Evolutionary conservation across 2,888 invertebrate species (phyloP).

Genomic region (Lamellibrachia columna): DNA sequence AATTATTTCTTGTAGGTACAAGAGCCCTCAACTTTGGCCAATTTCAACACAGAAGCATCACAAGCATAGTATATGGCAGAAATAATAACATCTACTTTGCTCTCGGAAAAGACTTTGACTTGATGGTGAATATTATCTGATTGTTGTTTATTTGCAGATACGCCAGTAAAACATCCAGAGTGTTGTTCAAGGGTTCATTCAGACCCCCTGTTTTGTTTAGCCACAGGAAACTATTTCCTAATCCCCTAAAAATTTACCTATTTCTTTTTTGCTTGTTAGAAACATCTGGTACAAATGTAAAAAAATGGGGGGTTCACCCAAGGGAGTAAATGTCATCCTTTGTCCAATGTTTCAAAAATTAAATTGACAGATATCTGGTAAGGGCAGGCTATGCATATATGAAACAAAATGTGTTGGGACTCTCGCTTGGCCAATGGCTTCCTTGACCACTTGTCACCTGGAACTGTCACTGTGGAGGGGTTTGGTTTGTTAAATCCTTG

Average conservation of each 20-base stretch:
- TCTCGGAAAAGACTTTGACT: constrained; percentile 59
- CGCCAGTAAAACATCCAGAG: background rate
- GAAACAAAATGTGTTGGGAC: too few species aligned
- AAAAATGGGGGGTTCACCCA: too few species aligned
- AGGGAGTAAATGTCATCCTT: too few species aligned
- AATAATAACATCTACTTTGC: constrained; percentile 65
- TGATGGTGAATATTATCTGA: background rate
- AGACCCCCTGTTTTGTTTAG: background rate
- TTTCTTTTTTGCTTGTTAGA: background rate
- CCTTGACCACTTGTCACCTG: too few species aligned
- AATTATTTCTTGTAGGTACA: constrained; percentile 46
- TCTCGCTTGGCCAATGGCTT: background rate
- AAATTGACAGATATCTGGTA: too few species aligned
- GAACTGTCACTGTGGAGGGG: too few species aligned
- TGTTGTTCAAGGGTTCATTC: background rate
- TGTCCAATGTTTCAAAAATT: too few species aligned
- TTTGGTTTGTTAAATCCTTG: background rate
- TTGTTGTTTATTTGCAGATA: background rate
- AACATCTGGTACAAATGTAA: background rate
- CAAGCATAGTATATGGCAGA: constrained; percentile 57
- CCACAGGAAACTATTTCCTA: background rate
- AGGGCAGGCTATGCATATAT: too few species aligned
- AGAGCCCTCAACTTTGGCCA: constrained; percentile 57
- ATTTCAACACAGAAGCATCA: constrained; percentile 61
- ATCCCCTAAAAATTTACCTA: background rate